phyloP scores from a whole-genome alignment of 2,113 vertebrate species.

The Todiramphus chloris region DNA sequence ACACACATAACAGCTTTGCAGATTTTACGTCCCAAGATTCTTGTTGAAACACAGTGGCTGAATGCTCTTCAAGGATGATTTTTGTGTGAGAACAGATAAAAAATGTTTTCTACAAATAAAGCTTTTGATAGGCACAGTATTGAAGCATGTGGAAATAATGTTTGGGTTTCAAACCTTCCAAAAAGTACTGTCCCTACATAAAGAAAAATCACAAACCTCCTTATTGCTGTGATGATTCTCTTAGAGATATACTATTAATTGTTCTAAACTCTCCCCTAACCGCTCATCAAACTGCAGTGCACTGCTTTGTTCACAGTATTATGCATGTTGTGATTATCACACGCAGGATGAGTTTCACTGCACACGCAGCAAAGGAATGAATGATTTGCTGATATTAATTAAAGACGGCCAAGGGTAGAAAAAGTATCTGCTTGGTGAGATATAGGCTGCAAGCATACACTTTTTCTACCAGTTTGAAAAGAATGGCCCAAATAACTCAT shows the following conservation, averaged over 20 bases:
- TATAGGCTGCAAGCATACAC: rapidly evolving
- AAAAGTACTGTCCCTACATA: background rate
- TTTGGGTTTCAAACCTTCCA: background rate
- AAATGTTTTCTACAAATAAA: background rate
- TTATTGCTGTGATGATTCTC: background rate
- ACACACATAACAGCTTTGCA: background rate
- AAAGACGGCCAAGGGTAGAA: background rate
- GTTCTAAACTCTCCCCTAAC: background rate
- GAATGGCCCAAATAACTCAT: background rate
- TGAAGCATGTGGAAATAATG: background rate
- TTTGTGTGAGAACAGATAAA: background rate
- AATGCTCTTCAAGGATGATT: background rate
- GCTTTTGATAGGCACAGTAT: rapidly evolving
- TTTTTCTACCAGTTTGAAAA: background rate
- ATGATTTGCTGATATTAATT: background rate
- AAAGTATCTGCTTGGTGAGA: background rate
- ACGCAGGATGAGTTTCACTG: background rate
- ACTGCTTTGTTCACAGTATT: background rate
- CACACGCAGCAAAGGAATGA: background rate
- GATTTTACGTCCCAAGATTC: background rate
- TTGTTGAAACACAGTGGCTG: background rate
- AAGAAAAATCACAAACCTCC: background rate
- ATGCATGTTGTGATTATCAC: background rate
- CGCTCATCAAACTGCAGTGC: background rate
- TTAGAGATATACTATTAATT: background rate